phyloP scores from a whole-genome alignment of 2,113 vertebrate genomes.

The Notiomystis cincta region DNA sequence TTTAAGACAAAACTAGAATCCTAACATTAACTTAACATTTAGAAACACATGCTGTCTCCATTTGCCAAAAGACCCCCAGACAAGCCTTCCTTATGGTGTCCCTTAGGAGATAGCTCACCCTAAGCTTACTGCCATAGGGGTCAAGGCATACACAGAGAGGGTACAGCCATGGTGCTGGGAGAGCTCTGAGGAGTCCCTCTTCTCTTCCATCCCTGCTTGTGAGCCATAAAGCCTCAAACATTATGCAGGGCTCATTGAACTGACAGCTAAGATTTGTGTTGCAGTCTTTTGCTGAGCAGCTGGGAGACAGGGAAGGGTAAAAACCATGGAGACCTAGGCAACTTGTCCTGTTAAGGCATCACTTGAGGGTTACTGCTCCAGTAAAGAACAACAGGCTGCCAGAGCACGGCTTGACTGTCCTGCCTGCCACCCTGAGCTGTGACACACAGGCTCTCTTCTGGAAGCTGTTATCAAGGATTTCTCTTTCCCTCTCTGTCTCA shows the following conservation, averaged over 20 bases:
- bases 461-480: neutral
- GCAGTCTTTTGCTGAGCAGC: neutral
- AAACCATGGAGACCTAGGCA: neutral
- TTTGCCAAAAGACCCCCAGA: neutral
- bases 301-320: neutral
- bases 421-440: neutral
- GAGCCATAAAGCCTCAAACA: neutral
- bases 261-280: constrained; percentile 1
- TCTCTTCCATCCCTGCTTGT: neutral
- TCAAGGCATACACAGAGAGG: neutral
- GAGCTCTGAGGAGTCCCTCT: neutral
- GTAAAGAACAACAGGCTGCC: neutral
- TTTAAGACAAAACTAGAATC: neutral
- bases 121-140: neutral
- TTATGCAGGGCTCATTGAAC: neutral
- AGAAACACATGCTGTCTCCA: neutral
- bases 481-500: neutral
- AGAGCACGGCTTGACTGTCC: neutral
- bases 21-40: neutral
- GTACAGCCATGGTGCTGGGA: neutral
- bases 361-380: neutral
- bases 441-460: neutral
- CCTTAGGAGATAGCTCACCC: neutral
- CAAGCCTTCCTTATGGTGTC: neutral
- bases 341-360: neutral